Conservation (phyloP, 2,888 invertebrate genomes). For the Lasius fuliginosus region DNA sequence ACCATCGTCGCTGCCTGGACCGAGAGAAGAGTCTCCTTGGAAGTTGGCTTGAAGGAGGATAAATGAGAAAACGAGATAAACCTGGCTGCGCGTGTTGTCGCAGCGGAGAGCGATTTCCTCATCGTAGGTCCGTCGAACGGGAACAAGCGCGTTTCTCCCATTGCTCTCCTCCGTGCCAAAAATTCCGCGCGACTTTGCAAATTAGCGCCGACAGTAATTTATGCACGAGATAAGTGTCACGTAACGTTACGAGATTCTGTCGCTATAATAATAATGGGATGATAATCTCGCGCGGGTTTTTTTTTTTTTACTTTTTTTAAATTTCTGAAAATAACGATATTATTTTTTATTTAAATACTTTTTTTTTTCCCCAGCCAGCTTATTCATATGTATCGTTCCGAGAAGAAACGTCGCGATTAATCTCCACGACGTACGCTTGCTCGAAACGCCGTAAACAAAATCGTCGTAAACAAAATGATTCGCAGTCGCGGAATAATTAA, state of each 20-base stretch:
- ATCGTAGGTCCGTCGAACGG: constrained; percentile 36
- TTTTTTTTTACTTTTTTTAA: background rate
- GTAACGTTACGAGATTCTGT: background rate
- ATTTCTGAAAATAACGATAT: background rate
- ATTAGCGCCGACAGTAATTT: background rate
- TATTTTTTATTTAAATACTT: background rate
- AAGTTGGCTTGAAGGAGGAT: constrained; percentile 39
- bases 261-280: background rate
- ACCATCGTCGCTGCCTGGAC: constrained; percentile 49
- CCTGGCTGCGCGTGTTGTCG: background rate
- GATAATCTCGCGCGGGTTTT: background rate
- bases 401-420: background rate
- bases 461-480: background rate
- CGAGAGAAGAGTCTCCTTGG: constrained; percentile 45
- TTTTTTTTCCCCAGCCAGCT: background rate
- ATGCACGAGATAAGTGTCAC: too few species aligned
- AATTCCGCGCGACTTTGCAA: background rate
- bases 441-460: background rate
- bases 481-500: constrained; percentile 22
- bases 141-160: constrained; percentile 3
- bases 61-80: constrained; percentile 49
- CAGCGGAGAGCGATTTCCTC: constrained; percentile 52
- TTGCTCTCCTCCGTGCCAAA: constrained; percentile 2
- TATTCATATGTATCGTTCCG: background rate
- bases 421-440: background rate